A percentile compares a stretch with the other conserved stretches of the same genome.
These are phyloP conservation scores for Micropoecilia bifurca DNA, from an alignment of 2,797 vertebrate species.

Conservation along the genomic window DNA sequence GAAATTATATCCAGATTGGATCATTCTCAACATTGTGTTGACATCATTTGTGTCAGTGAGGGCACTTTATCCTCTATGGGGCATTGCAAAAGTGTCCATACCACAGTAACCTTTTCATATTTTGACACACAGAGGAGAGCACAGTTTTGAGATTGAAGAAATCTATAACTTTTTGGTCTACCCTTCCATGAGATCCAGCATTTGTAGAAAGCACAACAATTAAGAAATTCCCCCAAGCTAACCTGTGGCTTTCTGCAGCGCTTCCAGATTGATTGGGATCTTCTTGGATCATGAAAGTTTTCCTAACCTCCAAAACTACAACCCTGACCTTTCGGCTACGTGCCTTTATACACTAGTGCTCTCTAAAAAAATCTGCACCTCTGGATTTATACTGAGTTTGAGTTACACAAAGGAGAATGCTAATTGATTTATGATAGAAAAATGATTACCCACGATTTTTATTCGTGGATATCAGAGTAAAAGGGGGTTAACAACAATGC, in stretches of 20 bases:
- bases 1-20: background rate
- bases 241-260: background rate
- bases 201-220: background rate
- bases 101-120: background rate
- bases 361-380: background rate
- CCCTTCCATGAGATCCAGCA: background rate
- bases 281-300: background rate
- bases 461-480: background rate
- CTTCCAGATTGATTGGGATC: background rate
- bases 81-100: background rate
- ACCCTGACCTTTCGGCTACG: background rate
- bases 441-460: background rate
- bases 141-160: background rate
- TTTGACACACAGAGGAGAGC: background rate
- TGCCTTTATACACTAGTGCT: no score
- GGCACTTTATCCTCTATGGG: background rate
- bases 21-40: background rate
- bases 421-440: background rate
- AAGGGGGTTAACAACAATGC: background rate
- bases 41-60: background rate
- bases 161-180: background rate
- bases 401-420: background rate
- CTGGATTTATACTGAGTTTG: background rate
- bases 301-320: background rate
- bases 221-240: background rate